Evolutionary conservation across 37 sponge, comb jelly and placozoan genomes (phyloP), one percentile per base, ranked within the genome.

Genomic region (Halichondria panicea): DNA sequence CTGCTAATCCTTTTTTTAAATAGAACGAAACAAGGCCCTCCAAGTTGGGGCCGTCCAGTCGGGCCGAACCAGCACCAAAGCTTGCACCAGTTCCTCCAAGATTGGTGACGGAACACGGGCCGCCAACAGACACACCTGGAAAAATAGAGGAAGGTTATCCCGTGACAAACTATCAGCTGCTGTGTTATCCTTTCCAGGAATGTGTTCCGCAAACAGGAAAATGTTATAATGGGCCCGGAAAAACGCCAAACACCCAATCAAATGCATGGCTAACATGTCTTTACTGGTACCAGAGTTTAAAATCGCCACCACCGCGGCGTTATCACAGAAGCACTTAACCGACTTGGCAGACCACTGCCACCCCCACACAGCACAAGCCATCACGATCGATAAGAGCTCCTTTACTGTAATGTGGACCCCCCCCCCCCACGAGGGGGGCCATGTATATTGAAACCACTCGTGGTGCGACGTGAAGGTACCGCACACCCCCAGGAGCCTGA

Each of bases 1-100:
- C 15, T 5, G 81, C 72, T 63, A 81, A n/a, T 8, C 73, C 81
- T 27, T 81, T 43, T 28, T 52, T 32, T 45, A 67, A 71, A 46
- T 67, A 81, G 61, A 52, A 65, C n/a, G n/a, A n/a, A n/a, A n/a
- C n/a, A n/a, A n/a, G n/a, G n/a, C n/a, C n/a, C n/a, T n/a, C n/a
- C n/a, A n/a, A n/a, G n/a, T n/a, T n/a, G n/a, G n/a, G 52, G 52
- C 11, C 15, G 52, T 48, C 52, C 52, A 48, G 52, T 48, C 52
- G 11, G 52, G 52, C 15, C 15, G 52, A 15, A 18, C 13, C 11
- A 48, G 52, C 11, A 48, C 15, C 15, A 48, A 48, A 11, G 52
- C 52, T 15, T n/a, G n/a, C n/a, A n/a, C n/a, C n/a, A n/a, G n/a
- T n/a, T 48, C 52, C 15, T 48, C 52, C 15, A 15, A 15, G 15